Conservation (phyloP, 2,113 vertebrate species). For the Archilochus colubris region DNA sequence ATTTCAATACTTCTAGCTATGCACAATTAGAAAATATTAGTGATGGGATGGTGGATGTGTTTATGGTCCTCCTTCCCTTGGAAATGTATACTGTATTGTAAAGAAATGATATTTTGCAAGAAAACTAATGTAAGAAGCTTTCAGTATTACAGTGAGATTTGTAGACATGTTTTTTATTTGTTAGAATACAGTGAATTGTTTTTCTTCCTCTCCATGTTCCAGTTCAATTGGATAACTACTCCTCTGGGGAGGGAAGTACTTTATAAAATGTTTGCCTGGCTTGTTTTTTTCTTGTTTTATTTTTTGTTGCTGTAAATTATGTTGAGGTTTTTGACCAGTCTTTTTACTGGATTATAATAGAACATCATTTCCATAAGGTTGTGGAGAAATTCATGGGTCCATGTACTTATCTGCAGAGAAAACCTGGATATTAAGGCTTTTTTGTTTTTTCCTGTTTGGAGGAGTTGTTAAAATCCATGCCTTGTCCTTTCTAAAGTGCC, state of each 20-base stretch:
- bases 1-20: constrained; percentile 79
- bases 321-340: constrained; percentile 50
- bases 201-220: constrained; percentile 41
- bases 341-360: constrained; percentile 52
- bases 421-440: constrained; percentile 39
- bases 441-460: constrained; percentile 38
- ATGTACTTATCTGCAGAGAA: constrained; percentile 6
- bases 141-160: constrained; percentile 79
- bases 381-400: constrained; percentile 19
- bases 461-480: constrained; percentile 69
- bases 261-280: constrained; percentile 43
- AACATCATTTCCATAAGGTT: constrained; percentile 28
- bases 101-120: constrained; percentile 79
- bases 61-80: constrained; percentile 27
- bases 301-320: constrained; percentile 79
- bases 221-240: constrained; percentile 43
- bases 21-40: constrained; percentile 80
- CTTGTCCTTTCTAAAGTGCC: constrained; percentile 78
- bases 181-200: constrained; percentile 62
- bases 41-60: constrained; percentile 44
- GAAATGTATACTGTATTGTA: constrained; percentile 80
- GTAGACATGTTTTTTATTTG: constrained; percentile 71
- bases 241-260: constrained; percentile 26
- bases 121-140: constrained; percentile 80
- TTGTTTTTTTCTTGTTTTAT: constrained; percentile 43